Evolutionary conservation across 2,888 invertebrate species (phyloP).

Genomic region (Bellardia pandia): DNA sequence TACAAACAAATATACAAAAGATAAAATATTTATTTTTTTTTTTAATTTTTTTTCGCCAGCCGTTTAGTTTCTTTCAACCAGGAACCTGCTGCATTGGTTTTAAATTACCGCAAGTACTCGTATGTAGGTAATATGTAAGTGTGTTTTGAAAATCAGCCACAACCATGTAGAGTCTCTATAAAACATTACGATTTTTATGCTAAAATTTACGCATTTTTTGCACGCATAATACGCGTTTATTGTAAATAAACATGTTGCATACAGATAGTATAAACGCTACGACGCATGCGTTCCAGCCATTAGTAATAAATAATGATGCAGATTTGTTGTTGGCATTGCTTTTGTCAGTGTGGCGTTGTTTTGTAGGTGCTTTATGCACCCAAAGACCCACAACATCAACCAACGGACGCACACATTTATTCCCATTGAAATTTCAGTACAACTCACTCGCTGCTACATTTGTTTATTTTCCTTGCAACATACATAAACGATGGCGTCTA

Average conservation of each 20-base stretch:
- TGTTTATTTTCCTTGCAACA: constrained; percentile 54
- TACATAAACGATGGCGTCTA: constrained; percentile 66
- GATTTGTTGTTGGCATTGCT: constrained; percentile 26
- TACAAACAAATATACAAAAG: neutral
- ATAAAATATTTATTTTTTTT: neutral
- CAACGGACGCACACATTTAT: neutral
- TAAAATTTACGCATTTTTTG: constrained; percentile 72
- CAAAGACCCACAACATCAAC: constrained; percentile 11
- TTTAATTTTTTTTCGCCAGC: constrained; percentile 11
- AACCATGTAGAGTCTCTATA: constrained; percentile 16
- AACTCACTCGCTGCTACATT: constrained; percentile 8
- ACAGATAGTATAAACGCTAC: constrained; percentile 34
- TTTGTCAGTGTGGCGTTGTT: neutral
- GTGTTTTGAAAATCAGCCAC: constrained; percentile 9
- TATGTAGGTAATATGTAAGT: neutral
- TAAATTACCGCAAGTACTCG: constrained; percentile 55
- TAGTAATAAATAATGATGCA: constrained; percentile 62
- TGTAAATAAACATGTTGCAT: constrained; percentile 57
- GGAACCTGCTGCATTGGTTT: constrained; percentile 71
- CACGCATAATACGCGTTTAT: constrained; percentile 67
- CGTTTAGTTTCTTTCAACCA: constrained; percentile 58
- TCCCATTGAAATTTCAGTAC: neutral
- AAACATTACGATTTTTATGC: constrained; percentile 53
- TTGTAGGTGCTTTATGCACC: constrained; percentile 51
- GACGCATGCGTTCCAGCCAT: constrained; percentile 54